Percentiles rank a stretch among this genome's conserved stretches.
Evolutionary conservation across 2,888 invertebrate genomes (phyloP).

Genomic region (Scaptomyza flava): DNA sequence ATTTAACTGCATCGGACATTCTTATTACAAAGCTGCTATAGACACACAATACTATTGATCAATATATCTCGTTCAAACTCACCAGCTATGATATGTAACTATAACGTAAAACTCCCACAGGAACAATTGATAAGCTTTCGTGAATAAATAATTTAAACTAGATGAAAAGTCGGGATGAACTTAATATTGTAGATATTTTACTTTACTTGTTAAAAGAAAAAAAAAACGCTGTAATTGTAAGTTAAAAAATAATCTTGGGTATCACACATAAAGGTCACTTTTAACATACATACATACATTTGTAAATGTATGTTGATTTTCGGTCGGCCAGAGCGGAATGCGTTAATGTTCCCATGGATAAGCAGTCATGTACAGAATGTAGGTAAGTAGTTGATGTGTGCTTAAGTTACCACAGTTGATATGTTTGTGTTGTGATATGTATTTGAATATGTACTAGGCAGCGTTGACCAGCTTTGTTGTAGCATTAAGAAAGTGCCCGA

Average conservation of each 20-base stretch:
- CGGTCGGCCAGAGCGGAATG: conserved; percentile 1
- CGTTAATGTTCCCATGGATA: conserved; percentile 6
- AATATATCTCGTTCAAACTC: neutral
- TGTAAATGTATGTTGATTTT: neutral
- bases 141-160: neutral
- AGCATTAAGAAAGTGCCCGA: conserved; percentile 21
- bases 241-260: neutral
- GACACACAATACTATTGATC: too few species aligned
- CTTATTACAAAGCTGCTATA: neutral
- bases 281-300: too few species aligned
- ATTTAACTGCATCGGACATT: neutral
- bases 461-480: neutral
- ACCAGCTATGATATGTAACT: neutral
- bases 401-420: neutral
- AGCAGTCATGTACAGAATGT: conserved; percentile 4
- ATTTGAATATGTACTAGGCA: conserved; percentile 9
- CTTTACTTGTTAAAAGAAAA: too few species aligned
- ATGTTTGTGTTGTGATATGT: conserved; percentile 8
- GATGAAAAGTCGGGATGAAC: neutral
- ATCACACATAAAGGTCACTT: conserved; percentile 9
- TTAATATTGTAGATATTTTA: neutral
- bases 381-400: conserved; percentile 4
- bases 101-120: neutral
- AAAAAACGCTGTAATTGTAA: too few species aligned
- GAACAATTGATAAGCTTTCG: neutral